These are phyloP conservation scores for Pycnomerus fuliginosus DNA, from an alignment of 2,888 invertebrate species.

Conservation along the genomic window DNA sequence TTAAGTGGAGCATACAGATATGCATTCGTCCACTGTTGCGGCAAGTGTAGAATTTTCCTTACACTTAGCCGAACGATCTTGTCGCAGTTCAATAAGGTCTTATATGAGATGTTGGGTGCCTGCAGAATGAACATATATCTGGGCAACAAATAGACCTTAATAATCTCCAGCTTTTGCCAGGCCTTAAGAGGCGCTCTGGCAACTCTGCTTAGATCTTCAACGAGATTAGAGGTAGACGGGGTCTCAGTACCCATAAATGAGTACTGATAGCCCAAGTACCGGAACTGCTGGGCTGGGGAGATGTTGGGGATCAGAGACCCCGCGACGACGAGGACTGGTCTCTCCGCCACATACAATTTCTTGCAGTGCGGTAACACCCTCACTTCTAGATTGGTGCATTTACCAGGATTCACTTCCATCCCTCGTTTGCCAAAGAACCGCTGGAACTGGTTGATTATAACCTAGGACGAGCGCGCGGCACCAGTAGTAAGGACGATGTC, in stretches of 20 bases:
- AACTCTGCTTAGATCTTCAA: background rate
- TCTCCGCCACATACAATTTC: conserved; percentile 1
- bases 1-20: too few species aligned
- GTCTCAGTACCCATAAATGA: conserved; percentile 2
- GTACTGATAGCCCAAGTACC: conserved; percentile 8
- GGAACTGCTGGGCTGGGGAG: conserved; percentile 2
- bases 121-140: background rate
- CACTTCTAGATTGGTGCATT: conserved; percentile 2
- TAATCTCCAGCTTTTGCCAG: conserved; percentile 1
- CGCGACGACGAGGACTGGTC: background rate
- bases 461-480: background rate
- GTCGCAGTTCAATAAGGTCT: too few species aligned
- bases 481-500: background rate
- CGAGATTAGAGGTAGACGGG: conserved; percentile 1
- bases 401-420: background rate
- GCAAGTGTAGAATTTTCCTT: too few species aligned
- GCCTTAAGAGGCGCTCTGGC: background rate
- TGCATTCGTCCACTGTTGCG: too few species aligned
- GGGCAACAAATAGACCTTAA: conserved; percentile 3
- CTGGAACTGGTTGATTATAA: background rate
- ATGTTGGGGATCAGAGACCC: conserved; percentile 1
- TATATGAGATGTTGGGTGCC: too few species aligned
- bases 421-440: background rate
- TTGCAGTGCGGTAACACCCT: conserved; percentile 1
- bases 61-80: too few species aligned